Evolutionary conservation across 2,888 invertebrate species (phyloP), one percentile per base, ranked within the genome.

Genomic region (Calameuta idolon): DNA sequence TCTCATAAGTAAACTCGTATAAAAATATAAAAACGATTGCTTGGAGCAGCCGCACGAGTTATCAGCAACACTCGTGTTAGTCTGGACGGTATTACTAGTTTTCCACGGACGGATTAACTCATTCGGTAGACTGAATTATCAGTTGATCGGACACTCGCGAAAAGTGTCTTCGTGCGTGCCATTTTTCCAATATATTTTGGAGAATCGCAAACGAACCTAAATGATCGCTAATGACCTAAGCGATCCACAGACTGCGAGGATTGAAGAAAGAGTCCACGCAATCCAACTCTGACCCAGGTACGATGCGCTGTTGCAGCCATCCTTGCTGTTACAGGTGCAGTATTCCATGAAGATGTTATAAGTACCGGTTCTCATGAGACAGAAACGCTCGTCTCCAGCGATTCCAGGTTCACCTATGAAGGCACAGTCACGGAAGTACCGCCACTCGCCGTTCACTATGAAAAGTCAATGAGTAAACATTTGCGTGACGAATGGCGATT

Each of bases 311-410:
- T 98, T 98, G 89, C 98, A 98, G 0, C 98, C 98, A 90, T 98
- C 97, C 92, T 98, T 98, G 87, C 96, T 97, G 86, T 96, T 96
- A 87, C 98, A 98, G 0, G 97, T 97, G 90, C 98, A 98, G 87
- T 96, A 97, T 91, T 98, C 98, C 93, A 97, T 95, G 90, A 98
- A 98, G 84, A 98, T 97, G 90, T 98, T 97, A 92, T 97, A 97
- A 1, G 97, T 97, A 33, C 98, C 98, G 0, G 97, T 97, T 86
- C 97, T 93, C 96, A 98, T 96, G 15, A 97, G 92, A 85, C 98
- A 98, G 92, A 96, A 98, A 77, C 98, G 93, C 91, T 98, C 98
- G 86, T 98, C 98, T 0, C 97, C 97, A 86, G 94, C 95, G 75
- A 98, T 96, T 0, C 98, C 98, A 0, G 97, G 97, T 84, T 97